Evolutionary conservation across 2,113 vertebrate genomes (phyloP).

Genomic region (Ochotona princeps): DNA sequence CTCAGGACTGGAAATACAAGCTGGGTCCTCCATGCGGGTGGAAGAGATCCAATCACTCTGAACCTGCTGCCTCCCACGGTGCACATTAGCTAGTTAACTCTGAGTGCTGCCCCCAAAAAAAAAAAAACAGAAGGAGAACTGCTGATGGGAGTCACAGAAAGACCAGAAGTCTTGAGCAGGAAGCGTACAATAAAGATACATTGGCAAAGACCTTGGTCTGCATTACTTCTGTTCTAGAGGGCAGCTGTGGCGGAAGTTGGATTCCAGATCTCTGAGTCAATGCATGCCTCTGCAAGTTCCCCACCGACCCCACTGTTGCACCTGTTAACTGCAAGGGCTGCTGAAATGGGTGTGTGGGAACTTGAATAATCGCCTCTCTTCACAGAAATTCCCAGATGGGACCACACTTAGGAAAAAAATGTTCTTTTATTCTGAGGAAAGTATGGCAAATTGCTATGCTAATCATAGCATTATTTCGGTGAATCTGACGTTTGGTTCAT

Average conservation of each 20-base stretch:
- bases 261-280: not conserved
- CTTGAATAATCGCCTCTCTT: not conserved
- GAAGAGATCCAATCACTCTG: no score
- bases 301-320: not conserved
- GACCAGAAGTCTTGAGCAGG: not conserved
- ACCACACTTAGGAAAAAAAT: not conserved
- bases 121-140: not conserved
- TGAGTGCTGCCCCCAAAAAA: no score
- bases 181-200: not conserved
- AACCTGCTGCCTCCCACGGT: no score
- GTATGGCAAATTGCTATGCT: not conserved
- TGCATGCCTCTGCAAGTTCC: not conserved
- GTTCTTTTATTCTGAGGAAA: not conserved
- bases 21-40: no score
- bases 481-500: not conserved
- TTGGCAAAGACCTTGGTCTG: not conserved
- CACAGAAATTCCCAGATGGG: not conserved
- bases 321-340: not conserved
- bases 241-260: not conserved
- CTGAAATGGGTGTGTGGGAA: not conserved
- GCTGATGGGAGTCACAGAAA: not conserved
- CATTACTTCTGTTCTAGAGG: not conserved
- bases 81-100: no score
- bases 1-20: no score
- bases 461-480: not conserved